These are phyloP conservation scores for Drosophila rhopaloa DNA, from an alignment of 1,140 invertebrate genomes.

Conservation along the genomic window DNA sequence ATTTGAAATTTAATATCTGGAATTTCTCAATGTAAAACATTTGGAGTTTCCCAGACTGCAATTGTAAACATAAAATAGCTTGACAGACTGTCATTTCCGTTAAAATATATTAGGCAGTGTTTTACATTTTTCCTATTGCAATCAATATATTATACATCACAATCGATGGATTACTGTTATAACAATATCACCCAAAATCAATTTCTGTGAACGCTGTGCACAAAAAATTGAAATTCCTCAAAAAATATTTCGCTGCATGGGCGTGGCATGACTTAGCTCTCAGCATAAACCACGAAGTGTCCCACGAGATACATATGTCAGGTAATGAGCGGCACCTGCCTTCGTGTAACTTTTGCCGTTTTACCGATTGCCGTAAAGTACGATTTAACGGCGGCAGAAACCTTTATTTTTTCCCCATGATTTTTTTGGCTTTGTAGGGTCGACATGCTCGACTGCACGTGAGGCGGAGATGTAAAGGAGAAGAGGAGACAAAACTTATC, in stretches of 20 bases:
- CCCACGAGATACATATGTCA: slow-evolving; percentile 38
- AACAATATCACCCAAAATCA: slow-evolving; percentile 1
- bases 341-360: slow-evolving; percentile 48
- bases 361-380: slow-evolving; percentile 37
- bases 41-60: slow-evolving; percentile 6
- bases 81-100: neutral
- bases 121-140: neutral
- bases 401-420: slow-evolving; percentile 29
- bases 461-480: slow-evolving; percentile 36
- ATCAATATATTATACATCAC: neutral
- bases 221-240: slow-evolving; percentile 24
- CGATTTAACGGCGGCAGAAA: slow-evolving; percentile 19
- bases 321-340: slow-evolving; percentile 52
- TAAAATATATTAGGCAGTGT: neutral
- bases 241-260: slow-evolving; percentile 1
- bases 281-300: slow-evolving; percentile 31
- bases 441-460: slow-evolving; percentile 43
- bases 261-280: slow-evolving; percentile 23
- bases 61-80: neutral
- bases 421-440: slow-evolving; percentile 17
- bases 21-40: slow-evolving; percentile 21
- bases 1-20: slow-evolving; percentile 35
- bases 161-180: neutral
- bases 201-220: slow-evolving; percentile 5
- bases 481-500: slow-evolving; percentile 27